Percentiles rank a stretch among this genome's conserved stretches.
phyloP scores from a whole-genome alignment of 1,140 invertebrate species.

The Octopus sinensis region DNA sequence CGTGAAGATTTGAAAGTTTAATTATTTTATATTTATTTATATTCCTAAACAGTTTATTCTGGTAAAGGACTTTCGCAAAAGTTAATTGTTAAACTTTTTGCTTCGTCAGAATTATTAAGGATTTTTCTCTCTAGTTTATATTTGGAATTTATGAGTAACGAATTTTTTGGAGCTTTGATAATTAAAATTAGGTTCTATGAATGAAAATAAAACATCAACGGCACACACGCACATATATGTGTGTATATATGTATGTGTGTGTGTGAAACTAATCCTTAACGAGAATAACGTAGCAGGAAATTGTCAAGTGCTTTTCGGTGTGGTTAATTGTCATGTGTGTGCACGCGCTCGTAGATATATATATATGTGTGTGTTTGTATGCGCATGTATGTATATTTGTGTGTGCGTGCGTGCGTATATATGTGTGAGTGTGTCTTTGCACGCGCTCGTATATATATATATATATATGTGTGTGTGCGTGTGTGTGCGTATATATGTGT shows the following conservation, averaged over 20 bases:
- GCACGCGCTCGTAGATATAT: too few species aligned
- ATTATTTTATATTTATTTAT: too few species aligned
- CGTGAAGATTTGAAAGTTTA: too few species aligned
- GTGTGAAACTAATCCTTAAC: neutral
- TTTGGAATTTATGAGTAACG: too few species aligned
- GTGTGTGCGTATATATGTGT: neutral
- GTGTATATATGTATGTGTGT: neutral
- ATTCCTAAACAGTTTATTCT: too few species aligned
- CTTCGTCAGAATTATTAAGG: too few species aligned
- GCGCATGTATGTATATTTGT: neutral
- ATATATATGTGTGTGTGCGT: neutral
- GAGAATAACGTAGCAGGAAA: neutral
- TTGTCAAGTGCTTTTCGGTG: neutral
- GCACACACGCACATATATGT: neutral
- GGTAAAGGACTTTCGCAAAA: too few species aligned
- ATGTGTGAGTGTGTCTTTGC: neutral
- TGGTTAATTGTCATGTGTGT: neutral
- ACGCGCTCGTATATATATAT: neutral
- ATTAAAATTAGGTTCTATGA: too few species aligned
- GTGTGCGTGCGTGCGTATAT: neutral
- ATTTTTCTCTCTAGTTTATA: too few species aligned
- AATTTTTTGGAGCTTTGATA: too few species aligned
- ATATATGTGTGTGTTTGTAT: neutral
- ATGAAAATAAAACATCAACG: too few species aligned
- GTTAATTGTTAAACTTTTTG: too few species aligned